These are phyloP conservation scores for Tetramorium alpestre DNA, from an alignment of 1,140 invertebrate genomes.

Conservation along the genomic window DNA sequence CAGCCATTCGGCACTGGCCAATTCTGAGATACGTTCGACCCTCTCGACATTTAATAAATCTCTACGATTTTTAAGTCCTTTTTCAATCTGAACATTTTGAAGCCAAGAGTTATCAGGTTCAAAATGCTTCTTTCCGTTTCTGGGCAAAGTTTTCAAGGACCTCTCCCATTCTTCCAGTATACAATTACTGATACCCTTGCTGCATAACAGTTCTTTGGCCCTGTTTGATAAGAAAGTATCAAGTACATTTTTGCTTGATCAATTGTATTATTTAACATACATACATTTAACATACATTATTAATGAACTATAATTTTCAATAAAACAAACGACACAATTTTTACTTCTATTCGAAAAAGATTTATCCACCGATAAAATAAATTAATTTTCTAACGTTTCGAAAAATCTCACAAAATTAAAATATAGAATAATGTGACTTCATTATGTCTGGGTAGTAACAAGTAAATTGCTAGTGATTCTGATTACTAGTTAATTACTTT, in stretches of 20 bases:
- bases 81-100: slow-evolving; percentile 87
- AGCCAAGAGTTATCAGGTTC: slow-evolving; percentile 87
- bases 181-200: slow-evolving; percentile 84
- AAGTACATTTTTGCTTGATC: neutral
- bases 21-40: slow-evolving; percentile 86
- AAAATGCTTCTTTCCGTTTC: slow-evolving; percentile 86
- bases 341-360: neutral
- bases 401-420: neutral
- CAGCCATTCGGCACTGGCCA: slow-evolving; percentile 88
- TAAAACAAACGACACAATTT: neutral
- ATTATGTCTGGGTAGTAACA: neutral
- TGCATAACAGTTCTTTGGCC: slow-evolving; percentile 85
- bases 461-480: neutral
- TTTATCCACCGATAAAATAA: neutral
- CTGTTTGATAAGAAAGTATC: slow-evolving; percentile 77
- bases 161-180: slow-evolving; percentile 81
- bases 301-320: neutral
- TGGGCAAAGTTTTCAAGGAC: slow-evolving; percentile 84
- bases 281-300: neutral
- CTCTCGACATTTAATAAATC: slow-evolving; percentile 87
- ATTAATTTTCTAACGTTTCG: neutral
- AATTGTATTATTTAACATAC: neutral
- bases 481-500: slow-evolving; percentile 2
- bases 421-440: neutral
- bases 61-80: slow-evolving; percentile 86